A percentile compares a stretch with the other conserved stretches of the same genome.
Conservation (phyloP, 2,888 invertebrate species). For the Brachycybe producta region DNA sequence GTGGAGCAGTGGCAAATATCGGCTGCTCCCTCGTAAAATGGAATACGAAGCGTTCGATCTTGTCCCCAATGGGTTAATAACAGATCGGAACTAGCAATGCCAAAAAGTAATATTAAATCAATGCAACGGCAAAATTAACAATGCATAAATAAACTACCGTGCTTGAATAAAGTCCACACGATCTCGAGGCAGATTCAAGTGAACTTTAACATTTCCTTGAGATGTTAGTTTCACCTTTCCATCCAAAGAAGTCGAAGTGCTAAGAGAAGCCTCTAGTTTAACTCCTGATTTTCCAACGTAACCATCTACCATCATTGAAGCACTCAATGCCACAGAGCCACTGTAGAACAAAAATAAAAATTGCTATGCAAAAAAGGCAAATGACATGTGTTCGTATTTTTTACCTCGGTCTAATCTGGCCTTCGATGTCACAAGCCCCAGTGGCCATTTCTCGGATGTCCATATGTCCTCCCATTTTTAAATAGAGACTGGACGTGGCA, state of each 20-base stretch:
- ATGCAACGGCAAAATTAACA: background rate
- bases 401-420: conserved; percentile 54
- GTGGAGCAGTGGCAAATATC: conserved; percentile 3
- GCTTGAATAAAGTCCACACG: conserved; percentile 54
- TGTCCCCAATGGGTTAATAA: conserved; percentile 1
- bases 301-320: conserved; percentile 71
- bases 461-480: conserved; percentile 65
- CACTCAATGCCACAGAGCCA: conserved; percentile 66
- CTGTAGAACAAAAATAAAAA: conserved; percentile 38
- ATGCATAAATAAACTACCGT: background rate
- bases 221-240: conserved; percentile 57
- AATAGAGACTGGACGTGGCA: conserved; percentile 71
- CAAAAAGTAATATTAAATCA: background rate
- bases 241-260: conserved; percentile 69
- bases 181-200: conserved; percentile 66
- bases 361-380: background rate
- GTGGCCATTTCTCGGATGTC: conserved; percentile 40
- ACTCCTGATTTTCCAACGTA: conserved; percentile 67
- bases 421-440: conserved; percentile 52
- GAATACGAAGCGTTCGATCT: background rate
- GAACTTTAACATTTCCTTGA: conserved; percentile 50
- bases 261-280: conserved; percentile 66
- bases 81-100: conserved; percentile 3
- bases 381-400: too few relatives aligned
- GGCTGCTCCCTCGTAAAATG: conserved; percentile 3